Conservation (phyloP, 1,140 invertebrate species). For the Reticulitermes speratus region DNA sequence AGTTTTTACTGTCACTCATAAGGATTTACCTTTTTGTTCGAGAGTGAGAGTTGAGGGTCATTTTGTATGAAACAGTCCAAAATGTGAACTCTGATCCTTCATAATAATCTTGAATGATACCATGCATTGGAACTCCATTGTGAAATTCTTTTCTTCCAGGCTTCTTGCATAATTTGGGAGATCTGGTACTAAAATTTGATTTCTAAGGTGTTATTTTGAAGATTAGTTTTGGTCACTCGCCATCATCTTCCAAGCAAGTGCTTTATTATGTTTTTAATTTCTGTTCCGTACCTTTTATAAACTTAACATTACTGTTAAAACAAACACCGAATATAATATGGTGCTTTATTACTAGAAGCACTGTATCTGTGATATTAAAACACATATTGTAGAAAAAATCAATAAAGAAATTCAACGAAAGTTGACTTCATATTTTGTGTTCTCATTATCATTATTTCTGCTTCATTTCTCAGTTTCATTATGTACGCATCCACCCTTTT, state of each 20-base stretch:
- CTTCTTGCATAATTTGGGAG: not conserved
- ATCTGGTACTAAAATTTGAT: not conserved
- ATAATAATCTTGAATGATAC: not conserved
- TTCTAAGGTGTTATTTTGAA: not conserved
- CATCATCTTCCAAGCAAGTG: conserved; percentile 15
- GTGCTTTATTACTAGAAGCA: conserved; percentile 6
- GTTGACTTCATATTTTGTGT: too few relatives aligned
- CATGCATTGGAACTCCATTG: not conserved
- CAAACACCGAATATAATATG: conserved; percentile 6
- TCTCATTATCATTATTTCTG: too few relatives aligned
- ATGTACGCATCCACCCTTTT: too few relatives aligned
- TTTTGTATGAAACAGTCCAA: not conserved
- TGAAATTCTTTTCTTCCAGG: not conserved
- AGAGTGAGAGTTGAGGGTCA: not conserved
- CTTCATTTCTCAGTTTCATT: too few relatives aligned
- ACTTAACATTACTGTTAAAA: conserved; percentile 10
- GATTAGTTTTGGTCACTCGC: conserved; percentile 9
- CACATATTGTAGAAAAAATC: not conserved
- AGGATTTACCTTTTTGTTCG: not conserved
- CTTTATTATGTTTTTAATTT: conserved; percentile 19
- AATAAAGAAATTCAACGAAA: too few relatives aligned
- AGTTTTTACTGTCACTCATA: not conserved
- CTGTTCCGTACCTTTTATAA: conserved; percentile 7
- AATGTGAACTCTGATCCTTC: not conserved
- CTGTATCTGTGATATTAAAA: conserved; percentile 19